phyloP scores from a whole-genome alignment of 2,113 vertebrate species.

The Trematocara unimaculatum region DNA sequence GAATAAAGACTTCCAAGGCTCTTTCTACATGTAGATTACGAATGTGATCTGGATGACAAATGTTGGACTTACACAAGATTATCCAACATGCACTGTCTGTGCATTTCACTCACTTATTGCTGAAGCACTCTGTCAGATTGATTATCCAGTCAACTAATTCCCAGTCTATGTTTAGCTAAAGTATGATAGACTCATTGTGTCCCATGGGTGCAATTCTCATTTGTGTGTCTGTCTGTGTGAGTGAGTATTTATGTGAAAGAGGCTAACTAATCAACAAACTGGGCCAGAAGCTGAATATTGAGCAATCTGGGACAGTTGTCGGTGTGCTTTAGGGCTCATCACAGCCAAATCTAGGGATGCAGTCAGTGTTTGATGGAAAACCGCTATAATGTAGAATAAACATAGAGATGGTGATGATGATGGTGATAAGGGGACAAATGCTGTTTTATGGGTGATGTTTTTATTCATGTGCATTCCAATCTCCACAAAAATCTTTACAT shows the following conservation, averaged over 20 bases:
- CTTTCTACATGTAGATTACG: constrained; percentile 17
- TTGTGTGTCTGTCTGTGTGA: constrained; percentile 69
- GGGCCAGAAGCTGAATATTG: constrained; percentile 56
- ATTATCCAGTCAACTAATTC: constrained; percentile 71
- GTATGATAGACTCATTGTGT: constrained; percentile 69
- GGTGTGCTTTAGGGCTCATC: constrained; percentile 29
- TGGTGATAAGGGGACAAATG: neutral
- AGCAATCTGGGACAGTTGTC: constrained; percentile 55
- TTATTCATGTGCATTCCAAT: neutral
- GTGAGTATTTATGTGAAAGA: constrained; percentile 64
- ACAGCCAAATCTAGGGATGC: constrained; percentile 9
- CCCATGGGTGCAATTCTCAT: constrained; percentile 67
- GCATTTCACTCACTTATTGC: constrained; percentile 56
- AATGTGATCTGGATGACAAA: constrained; percentile 47
- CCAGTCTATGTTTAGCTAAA: constrained; percentile 73
- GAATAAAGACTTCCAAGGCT: neutral
- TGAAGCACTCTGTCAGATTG: constrained; percentile 64
- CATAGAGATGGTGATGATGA: neutral
- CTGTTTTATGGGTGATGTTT: neutral
- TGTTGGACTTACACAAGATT: constrained; percentile 40
- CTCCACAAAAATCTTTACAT: neutral
- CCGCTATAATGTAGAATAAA: constrained; percentile 9
- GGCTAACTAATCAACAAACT: constrained; percentile 60
- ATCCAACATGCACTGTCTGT: constrained; percentile 38
- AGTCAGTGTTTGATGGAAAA: constrained; percentile 26